phyloP scores from a whole-genome alignment of 2,888 invertebrate genomes.

The Agrenia bidenticulata region DNA sequence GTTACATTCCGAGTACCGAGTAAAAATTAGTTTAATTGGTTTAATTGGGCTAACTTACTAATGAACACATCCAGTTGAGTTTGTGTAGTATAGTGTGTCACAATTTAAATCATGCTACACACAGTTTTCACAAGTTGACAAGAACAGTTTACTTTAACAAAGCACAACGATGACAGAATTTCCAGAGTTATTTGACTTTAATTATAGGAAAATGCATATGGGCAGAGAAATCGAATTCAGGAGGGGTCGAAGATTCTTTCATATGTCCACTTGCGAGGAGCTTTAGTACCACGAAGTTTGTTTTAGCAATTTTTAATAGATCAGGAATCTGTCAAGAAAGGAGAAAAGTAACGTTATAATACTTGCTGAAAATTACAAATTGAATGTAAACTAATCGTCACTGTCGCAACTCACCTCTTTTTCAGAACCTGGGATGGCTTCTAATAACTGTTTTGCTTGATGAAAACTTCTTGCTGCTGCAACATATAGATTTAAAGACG shows the following conservation, averaged over 20 bases:
- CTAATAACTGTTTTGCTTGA: conserved; percentile 81
- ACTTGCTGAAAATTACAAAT: not conserved
- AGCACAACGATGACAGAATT: too few relatives aligned
- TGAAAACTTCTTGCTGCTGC: conserved; percentile 90
- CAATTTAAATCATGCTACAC: too few relatives aligned
- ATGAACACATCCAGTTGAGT: too few relatives aligned
- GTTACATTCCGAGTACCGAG: too few relatives aligned
- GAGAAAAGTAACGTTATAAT: conserved; percentile 54
- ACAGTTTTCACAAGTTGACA: too few relatives aligned
- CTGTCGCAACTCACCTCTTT: conserved; percentile 76
- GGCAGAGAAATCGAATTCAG: conserved; percentile 86
- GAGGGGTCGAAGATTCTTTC: conserved; percentile 77
- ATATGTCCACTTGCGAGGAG: conserved; percentile 89
- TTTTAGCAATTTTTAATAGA: conserved; percentile 87
- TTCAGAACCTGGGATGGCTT: conserved; percentile 75
- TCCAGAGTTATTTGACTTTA: conserved; percentile 60
- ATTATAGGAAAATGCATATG: conserved; percentile 91
- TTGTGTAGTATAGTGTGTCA: too few relatives aligned
- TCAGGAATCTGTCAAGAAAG: conserved; percentile 65
- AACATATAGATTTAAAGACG: conserved; percentile 63
- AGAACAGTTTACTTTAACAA: too few relatives aligned
- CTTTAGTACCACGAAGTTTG: conserved; percentile 93
- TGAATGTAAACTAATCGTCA: not conserved
- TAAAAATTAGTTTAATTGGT: too few relatives aligned
- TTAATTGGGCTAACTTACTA: too few relatives aligned